Evolutionary conservation across 1,140 invertebrate genomes (phyloP), one percentile per base, ranked within the genome.

Genomic region (Prorops nasuta): DNA sequence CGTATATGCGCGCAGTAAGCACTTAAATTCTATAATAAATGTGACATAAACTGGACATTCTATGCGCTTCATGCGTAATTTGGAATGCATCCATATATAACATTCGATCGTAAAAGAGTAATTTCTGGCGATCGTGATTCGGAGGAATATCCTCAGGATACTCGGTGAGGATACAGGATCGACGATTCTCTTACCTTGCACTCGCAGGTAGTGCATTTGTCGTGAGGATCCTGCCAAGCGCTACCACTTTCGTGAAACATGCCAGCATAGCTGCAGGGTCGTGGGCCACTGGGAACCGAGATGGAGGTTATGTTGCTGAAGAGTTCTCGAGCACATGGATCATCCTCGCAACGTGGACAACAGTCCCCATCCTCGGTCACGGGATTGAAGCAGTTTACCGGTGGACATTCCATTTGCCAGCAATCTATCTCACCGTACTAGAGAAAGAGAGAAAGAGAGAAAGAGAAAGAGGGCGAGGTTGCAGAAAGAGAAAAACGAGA

Each of bases 381-480:
- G 24, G 86, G 80, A 63, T 86, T 81, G 54, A 82, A 69, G 78
- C 90, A 90, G 15, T 80, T 79, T 21, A 86, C 73, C 16, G 83
- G 83, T 49, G 90, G 90, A 79, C 92, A 94, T 64, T 91, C 86
- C 67, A 90, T 81, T 59, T 88, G 85, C 90, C 90, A 93, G 69
- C 91, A 95, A 78, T 93, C 91, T 49, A 91, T 84, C 78, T 95
- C 90, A 35, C 91, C 91, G 65, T 88, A 80, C 89, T 91, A 71
- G n/a, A 77, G 64, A 35, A 35, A n/a, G n/a, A n/a, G n/a, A n/a
- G n/a, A n/a, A n/a, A n/a, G n/a, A n/a, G n/a, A n/a, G n/a, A n/a
- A n/a, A n/a, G n/a, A n/a, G n/a, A n/a, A n/a, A n/a, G n/a, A n/a
- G n/a, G n/a, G n/a, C n/a, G n/a, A n/a, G n/a, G n/a, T n/a, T n/a